Conservation (phyloP, 2,888 invertebrate genomes). For the Dynastes grantii region DNA sequence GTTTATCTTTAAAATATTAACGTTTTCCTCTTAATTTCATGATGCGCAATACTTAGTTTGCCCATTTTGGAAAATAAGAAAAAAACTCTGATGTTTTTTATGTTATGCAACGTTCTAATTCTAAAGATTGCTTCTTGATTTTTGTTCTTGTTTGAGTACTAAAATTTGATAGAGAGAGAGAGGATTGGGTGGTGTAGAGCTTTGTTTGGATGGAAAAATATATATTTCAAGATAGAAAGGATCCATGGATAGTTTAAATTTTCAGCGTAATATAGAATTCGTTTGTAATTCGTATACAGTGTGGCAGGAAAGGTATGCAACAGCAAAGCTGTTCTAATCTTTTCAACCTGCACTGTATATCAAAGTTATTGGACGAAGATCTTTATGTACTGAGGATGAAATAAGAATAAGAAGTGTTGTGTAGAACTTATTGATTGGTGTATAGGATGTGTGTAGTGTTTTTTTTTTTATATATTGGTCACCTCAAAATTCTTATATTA, state of each 20-base stretch:
- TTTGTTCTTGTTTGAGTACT: neutral
- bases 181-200: too few relatives aligned
- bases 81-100: conserved; percentile 15
- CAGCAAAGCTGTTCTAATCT: neutral
- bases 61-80: neutral
- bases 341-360: neutral
- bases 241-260: neutral
- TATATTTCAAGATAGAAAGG: too few relatives aligned
- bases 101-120: conserved; percentile 14
- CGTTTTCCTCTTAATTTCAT: neutral
- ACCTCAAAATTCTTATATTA: conserved; percentile 51
- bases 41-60: too few relatives aligned
- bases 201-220: too few relatives aligned
- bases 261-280: neutral
- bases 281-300: too few relatives aligned
- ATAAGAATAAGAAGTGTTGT: conserved; percentile 59
- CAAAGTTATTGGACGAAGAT: conserved; percentile 34
- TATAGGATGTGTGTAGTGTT: neutral
- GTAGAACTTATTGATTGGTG: neutral
- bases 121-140: conserved; percentile 30
- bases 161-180: too few relatives aligned
- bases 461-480: conserved; percentile 54
- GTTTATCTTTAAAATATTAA: conserved; percentile 41
- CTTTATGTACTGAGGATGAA: conserved; percentile 57
- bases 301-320: neutral